These are phyloP conservation scores for Gorsachius goisagi DNA, from an alignment of 2,113 vertebrate genomes.

Conservation along the genomic window DNA sequence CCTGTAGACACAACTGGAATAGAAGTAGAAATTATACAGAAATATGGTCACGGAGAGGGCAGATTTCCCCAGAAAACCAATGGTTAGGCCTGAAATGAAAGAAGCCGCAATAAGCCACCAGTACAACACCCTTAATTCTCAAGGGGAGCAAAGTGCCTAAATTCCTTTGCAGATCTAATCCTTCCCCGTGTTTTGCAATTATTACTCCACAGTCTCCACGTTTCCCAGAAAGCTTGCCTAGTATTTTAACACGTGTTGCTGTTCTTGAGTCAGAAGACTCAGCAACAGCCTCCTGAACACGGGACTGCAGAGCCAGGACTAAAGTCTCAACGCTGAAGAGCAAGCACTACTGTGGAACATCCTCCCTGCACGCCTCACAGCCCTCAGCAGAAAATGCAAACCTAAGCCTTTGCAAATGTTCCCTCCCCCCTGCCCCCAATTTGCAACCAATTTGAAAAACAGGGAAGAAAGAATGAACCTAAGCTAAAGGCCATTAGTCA, in stretches of 20 bases:
- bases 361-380: not conserved
- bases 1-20: not conserved
- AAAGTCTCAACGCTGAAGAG: not conserved
- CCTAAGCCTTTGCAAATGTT: not conserved
- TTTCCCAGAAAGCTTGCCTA: not conserved
- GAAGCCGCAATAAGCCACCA: not conserved
- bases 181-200: not conserved
- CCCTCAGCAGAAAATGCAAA: not conserved
- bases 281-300: not conserved
- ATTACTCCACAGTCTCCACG: not conserved
- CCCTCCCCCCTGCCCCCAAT: not conserved
- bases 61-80: not conserved
- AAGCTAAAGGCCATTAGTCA: not conserved
- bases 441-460: not conserved
- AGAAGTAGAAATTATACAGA: not conserved
- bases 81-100: not conserved
- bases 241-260: not conserved
- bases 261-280: not conserved
- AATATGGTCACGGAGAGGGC: not conserved
- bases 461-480: not conserved
- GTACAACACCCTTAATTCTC: not conserved
- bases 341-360: not conserved
- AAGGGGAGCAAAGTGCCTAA: not conserved
- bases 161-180: not conserved
- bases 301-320: not conserved